Evolutionary conservation across 2,888 invertebrate species (phyloP).

Genomic region (Leptothorax acervorum): DNA sequence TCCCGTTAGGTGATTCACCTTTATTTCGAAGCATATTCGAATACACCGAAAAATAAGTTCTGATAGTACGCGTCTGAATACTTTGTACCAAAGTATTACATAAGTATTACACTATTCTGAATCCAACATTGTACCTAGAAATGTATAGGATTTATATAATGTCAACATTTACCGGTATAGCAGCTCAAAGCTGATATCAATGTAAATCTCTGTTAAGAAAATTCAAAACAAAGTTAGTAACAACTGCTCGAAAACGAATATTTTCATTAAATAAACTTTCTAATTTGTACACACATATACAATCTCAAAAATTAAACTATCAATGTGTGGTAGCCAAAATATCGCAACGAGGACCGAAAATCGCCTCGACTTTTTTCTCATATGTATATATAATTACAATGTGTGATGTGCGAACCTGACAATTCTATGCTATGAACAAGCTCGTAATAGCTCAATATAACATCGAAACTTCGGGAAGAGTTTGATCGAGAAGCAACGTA

Average conservation of each 20-base stretch:
- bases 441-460: constrained; percentile 56
- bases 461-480: constrained; percentile 64
- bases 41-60: constrained; percentile 56
- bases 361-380: constrained; percentile 51
- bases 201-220: constrained; percentile 69
- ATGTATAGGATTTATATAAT: constrained; percentile 66
- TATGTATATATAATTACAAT: constrained; percentile 54
- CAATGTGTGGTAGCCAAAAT: constrained; percentile 66
- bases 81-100: constrained; percentile 32
- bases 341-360: constrained; percentile 66
- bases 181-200: constrained; percentile 68
- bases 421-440: constrained; percentile 63
- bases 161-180: constrained; percentile 70
- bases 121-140: constrained; percentile 61
- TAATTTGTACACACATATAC: constrained; percentile 66
- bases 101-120: constrained; percentile 40
- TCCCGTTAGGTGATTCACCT: background rate
- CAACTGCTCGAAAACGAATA: constrained; percentile 70
- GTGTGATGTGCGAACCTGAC: constrained; percentile 62
- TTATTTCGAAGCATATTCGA: background rate
- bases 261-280: constrained; percentile 69
- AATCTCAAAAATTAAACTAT: constrained; percentile 50
- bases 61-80: constrained; percentile 49
- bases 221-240: constrained; percentile 69
- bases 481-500: constrained; percentile 64